A percentile compares a stretch with the other conserved stretches of the same genome.
phyloP scores from a whole-genome alignment of 2,797 vertebrate species.

The Muraenolepis orangiensis region DNA sequence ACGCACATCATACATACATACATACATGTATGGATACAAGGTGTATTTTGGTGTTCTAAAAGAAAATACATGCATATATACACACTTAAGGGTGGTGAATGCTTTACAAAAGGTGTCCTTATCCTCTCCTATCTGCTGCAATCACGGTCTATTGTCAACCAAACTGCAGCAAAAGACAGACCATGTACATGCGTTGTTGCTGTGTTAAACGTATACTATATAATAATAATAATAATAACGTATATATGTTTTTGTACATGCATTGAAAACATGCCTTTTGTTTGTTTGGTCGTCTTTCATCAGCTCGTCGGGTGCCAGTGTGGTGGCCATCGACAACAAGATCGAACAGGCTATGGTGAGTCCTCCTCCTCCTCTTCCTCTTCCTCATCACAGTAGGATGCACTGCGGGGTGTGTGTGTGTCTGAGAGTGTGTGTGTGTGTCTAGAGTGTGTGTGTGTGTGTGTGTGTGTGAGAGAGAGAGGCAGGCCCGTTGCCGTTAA shows the following conservation, averaged over 20 bases:
- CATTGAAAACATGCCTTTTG: background rate
- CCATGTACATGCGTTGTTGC: too few relatives aligned
- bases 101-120: too few relatives aligned
- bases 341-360: slow-evolving; percentile 98
- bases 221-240: too few relatives aligned
- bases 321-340: slow-evolving; percentile 99
- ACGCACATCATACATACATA: background rate
- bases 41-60: too few relatives aligned
- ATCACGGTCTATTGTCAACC: background rate
- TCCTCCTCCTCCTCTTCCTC: slow-evolving; percentile 8
- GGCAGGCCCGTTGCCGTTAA: too few relatives aligned
- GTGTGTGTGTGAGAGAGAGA: background rate
- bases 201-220: too few relatives aligned
- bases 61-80: too few relatives aligned
- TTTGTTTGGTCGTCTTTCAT: slow-evolving; percentile 44
- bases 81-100: too few relatives aligned
- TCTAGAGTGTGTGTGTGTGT: background rate
- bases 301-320: slow-evolving; percentile 92
- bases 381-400: background rate
- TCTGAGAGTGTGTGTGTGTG: background rate
- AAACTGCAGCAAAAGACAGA: background rate
- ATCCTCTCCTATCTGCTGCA: too few relatives aligned
- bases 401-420: background rate
- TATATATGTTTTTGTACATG: too few relatives aligned
- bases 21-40: background rate